These are phyloP conservation scores for Drosophila willistoni DNA, from an alignment of 1,140 invertebrate genomes.

Conservation along the genomic window DNA sequence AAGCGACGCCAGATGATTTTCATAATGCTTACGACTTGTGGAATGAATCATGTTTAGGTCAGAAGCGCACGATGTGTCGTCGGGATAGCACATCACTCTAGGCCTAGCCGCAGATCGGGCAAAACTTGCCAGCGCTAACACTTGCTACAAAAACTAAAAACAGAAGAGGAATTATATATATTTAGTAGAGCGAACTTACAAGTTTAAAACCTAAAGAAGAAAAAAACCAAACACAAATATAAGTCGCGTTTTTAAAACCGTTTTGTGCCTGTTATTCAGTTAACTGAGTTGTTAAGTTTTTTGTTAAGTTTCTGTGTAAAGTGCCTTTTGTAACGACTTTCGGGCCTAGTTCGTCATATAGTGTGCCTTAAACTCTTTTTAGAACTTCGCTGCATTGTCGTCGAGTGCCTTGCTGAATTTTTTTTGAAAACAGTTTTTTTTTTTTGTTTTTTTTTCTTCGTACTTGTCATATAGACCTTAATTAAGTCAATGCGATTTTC, in stretches of 20 bases:
- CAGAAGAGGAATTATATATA: slow-evolving; percentile 19
- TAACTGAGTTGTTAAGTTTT: slow-evolving; percentile 57
- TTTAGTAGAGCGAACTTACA: not conserved
- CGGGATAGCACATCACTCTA: slow-evolving; percentile 83
- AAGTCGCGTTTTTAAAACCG: slow-evolving; percentile 56
- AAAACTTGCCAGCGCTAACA: slow-evolving; percentile 66
- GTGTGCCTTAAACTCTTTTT: slow-evolving; percentile 65
- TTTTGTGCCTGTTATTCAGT: slow-evolving; percentile 63
- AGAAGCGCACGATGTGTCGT: slow-evolving; percentile 82
- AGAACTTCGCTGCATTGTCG: slow-evolving; percentile 49
- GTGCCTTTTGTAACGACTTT: slow-evolving; percentile 53
- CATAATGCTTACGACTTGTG: slow-evolving; percentile 78
- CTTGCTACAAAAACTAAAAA: slow-evolving; percentile 17
- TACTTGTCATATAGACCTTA: slow-evolving; percentile 48
- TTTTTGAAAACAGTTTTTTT: slow-evolving; percentile 24
- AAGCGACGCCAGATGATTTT: slow-evolving; percentile 60
- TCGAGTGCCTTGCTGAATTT: slow-evolving; percentile 65
- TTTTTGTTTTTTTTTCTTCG: not conserved
- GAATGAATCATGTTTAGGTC: slow-evolving; percentile 78
- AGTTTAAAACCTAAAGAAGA: slow-evolving; percentile 12
- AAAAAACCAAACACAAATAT: slow-evolving; percentile 1
- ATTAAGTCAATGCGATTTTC: slow-evolving; percentile 41
- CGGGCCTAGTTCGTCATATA: slow-evolving; percentile 38
- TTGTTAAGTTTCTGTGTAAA: slow-evolving; percentile 49
- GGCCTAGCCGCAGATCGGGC: slow-evolving; percentile 83